Percentiles rank a stretch among this genome's conserved stretches.
Evolutionary conservation across 2,888 invertebrate species (phyloP).

Genomic region (Mesoligia furuncula): DNA sequence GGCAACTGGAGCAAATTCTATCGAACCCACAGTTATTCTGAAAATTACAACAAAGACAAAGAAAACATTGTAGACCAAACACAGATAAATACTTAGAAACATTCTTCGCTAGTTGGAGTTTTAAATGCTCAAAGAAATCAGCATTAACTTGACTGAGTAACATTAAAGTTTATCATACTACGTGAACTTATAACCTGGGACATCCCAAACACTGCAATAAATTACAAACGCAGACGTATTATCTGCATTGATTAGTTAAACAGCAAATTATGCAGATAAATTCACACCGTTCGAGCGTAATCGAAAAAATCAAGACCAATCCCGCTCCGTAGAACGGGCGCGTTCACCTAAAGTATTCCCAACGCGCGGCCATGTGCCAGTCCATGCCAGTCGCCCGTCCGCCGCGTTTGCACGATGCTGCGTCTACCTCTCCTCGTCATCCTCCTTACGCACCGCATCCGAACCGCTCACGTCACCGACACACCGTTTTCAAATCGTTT

Average conservation of each 20-base stretch:
- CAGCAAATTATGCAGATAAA: conserved; percentile 31
- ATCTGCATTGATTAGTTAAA: conserved; percentile 8
- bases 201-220: conserved; percentile 22
- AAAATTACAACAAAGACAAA: not conserved
- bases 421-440: conserved; percentile 75
- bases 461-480: conserved; percentile 80
- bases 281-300: conserved; percentile 8
- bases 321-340: conserved; percentile 43
- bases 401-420: conserved; percentile 81
- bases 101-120: not conserved
- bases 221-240: conserved; percentile 3
- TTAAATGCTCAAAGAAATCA: not conserved
- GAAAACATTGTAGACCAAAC: not conserved
- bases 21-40: not conserved
- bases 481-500: conserved; percentile 79
- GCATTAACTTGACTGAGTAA: not conserved
- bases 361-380: conserved; percentile 71
- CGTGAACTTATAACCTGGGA: conserved; percentile 32
- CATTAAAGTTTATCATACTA: conserved; percentile 23
- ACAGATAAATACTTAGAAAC: not conserved
- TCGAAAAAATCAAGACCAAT: conserved; percentile 45
- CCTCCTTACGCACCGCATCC: conserved; percentile 76
- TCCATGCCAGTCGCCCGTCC: conserved; percentile 75
- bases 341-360: conserved; percentile 58
- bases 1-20: not conserved